Evolutionary conservation across 2,113 vertebrate species (phyloP).

Genomic region (Hypanus sabinus): DNA sequence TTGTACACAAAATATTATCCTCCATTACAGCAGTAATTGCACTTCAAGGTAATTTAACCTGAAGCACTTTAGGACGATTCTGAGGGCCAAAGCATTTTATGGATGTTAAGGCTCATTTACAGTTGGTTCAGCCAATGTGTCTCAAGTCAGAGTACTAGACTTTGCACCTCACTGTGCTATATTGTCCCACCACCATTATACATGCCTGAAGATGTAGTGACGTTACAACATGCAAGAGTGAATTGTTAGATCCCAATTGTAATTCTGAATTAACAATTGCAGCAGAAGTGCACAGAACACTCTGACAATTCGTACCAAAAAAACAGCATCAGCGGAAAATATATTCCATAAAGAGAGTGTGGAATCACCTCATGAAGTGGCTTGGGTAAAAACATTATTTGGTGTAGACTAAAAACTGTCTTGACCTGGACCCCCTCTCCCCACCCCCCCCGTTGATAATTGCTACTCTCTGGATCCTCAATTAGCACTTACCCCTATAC

Average conservation of each 20-base stretch:
- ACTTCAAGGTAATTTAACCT: background rate
- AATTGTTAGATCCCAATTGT: background rate
- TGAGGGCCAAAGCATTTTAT: background rate
- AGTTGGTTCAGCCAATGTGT: background rate
- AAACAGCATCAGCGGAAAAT: background rate
- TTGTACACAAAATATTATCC: constrained; percentile 10
- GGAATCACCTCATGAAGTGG: background rate
- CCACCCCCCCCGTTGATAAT: background rate
- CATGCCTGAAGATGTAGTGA: background rate
- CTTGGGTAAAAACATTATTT: background rate
- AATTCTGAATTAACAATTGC: background rate
- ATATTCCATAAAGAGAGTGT: background rate
- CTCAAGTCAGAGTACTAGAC: background rate
- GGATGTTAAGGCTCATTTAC: background rate
- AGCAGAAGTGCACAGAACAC: background rate
- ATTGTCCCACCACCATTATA: background rate
- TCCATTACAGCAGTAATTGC: constrained; percentile 8
- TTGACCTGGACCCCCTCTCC: background rate
- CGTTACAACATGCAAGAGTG: background rate
- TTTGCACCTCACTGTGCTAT: background rate
- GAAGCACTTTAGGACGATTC: background rate
- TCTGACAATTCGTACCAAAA: background rate
- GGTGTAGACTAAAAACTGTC: too few species aligned
- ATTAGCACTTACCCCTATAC: too few species aligned
- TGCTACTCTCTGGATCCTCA: too few species aligned